phyloP scores from a whole-genome alignment of 37 sponge, comb jelly and placozoan species.

The Halichondria panicea region DNA sequence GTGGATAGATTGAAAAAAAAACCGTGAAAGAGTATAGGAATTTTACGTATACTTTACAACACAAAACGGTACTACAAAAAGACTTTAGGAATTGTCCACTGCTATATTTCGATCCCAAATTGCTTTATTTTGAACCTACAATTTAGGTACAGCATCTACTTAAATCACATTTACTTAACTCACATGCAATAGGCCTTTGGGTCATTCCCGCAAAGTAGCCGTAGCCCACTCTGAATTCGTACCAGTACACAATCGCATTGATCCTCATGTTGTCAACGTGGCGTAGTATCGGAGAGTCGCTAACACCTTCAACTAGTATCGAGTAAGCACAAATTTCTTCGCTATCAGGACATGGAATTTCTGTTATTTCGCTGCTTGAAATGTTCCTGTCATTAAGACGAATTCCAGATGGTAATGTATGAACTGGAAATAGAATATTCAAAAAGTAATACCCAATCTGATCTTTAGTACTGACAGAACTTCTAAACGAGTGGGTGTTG shows the following conservation, averaged over 20 bases:
- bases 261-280: conserved; percentile 18
- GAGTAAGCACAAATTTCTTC: too few relatives aligned
- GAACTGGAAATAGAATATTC: conserved; percentile 18
- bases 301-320: too few relatives aligned
- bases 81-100: too few relatives aligned
- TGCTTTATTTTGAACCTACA: too few relatives aligned
- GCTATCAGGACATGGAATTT: too few relatives aligned
- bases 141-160: too few relatives aligned
- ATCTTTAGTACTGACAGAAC: neutral
- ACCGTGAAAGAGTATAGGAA: neutral
- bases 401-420: neutral
- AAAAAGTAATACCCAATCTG: conserved; percentile 4
- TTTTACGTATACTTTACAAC: conserved; percentile 8
- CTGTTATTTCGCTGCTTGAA: too few relatives aligned
- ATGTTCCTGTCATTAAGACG: conserved; percentile 3
- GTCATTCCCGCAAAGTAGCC: conserved; percentile 52
- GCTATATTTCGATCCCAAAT: too few relatives aligned
- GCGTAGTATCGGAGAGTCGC: conserved; percentile 10
- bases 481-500: neutral
- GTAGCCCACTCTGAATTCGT: conserved; percentile 6
- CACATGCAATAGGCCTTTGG: conserved; percentile 41
- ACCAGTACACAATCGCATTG: conserved; percentile 26
- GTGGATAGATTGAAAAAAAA: neutral
- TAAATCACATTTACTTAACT: too few relatives aligned
- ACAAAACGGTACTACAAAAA: neutral